These are phyloP conservation scores for Pachyramphus minor DNA, from an alignment of 2,113 vertebrate genomes.

Conservation along the genomic window DNA sequence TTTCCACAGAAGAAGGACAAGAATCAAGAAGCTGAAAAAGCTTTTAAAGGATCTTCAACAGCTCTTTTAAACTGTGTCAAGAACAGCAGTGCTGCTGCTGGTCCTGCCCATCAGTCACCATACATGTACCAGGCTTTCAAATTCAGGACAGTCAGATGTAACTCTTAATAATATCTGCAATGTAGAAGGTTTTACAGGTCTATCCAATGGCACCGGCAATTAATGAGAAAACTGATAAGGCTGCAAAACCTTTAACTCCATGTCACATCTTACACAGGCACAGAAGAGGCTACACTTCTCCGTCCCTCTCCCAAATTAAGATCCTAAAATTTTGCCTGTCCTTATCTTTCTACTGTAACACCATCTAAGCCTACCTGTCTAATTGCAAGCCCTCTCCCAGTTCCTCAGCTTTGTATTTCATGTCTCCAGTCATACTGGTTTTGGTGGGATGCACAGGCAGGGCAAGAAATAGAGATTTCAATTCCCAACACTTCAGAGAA, in stretches of 20 bases:
- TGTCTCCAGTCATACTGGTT: neutral
- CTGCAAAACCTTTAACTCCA: neutral
- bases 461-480: neutral
- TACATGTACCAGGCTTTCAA: neutral
- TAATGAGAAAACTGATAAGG: neutral
- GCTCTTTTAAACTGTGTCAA: neutral
- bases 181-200: neutral
- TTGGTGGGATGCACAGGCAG: neutral
- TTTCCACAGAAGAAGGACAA: neutral
- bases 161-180: neutral
- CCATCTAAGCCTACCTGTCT: neutral
- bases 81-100: neutral
- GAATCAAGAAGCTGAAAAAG: neutral
- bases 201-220: accelerated
- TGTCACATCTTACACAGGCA: neutral
- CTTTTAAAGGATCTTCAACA: neutral
- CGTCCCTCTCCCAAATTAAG: neutral
- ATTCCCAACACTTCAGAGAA: neutral
- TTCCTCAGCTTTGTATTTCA: neutral
- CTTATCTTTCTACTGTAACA: neutral
- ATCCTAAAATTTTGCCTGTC: neutral
- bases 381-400: neutral
- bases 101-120: neutral
- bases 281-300: neutral
- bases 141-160: neutral